Percentiles rank a stretch among this genome's conserved stretches.
phyloP scores from a whole-genome alignment of 2,113 vertebrate species.

The Ptyas mucosa region DNA sequence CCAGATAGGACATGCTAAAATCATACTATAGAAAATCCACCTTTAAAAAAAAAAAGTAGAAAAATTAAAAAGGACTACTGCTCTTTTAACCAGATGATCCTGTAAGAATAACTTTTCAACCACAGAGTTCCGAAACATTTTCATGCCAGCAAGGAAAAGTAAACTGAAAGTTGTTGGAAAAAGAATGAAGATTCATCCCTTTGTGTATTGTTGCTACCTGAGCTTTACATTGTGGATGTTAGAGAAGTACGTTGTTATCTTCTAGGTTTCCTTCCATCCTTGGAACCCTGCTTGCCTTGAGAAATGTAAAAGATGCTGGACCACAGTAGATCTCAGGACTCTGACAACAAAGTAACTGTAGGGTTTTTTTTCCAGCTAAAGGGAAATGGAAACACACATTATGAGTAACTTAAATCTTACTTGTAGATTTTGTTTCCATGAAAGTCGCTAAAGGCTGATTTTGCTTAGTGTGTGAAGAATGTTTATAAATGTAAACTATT shows the following conservation, averaged over 20 bases:
- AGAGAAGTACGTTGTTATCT: not conserved
- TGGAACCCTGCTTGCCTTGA: not conserved
- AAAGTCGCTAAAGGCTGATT: not conserved
- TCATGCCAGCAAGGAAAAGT: not conserved
- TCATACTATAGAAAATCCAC: not conserved
- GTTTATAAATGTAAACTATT: not conserved
- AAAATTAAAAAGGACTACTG: not conserved
- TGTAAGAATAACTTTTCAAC: not conserved
- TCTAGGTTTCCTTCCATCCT: not conserved
- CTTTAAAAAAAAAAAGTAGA: not conserved
- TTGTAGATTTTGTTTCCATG: not conserved
- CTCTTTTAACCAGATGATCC: not conserved
- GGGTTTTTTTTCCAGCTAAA: not conserved
- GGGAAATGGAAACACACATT: not conserved
- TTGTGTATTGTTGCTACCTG: not conserved
- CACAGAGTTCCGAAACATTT: not conserved
- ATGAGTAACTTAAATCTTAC: not conserved
- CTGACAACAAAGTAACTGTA: not conserved
- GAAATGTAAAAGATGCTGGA: not conserved
- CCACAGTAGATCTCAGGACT: not conserved
- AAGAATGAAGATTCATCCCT: not conserved
- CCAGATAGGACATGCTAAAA: not conserved
- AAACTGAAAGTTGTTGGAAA: not conserved
- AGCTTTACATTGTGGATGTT: not conserved
- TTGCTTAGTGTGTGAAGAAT: not conserved